A percentile compares a stretch with the other conserved stretches of the same genome.
phyloP scores from a whole-genome alignment of 2,888 invertebrate species.

The Macropis europaea region DNA sequence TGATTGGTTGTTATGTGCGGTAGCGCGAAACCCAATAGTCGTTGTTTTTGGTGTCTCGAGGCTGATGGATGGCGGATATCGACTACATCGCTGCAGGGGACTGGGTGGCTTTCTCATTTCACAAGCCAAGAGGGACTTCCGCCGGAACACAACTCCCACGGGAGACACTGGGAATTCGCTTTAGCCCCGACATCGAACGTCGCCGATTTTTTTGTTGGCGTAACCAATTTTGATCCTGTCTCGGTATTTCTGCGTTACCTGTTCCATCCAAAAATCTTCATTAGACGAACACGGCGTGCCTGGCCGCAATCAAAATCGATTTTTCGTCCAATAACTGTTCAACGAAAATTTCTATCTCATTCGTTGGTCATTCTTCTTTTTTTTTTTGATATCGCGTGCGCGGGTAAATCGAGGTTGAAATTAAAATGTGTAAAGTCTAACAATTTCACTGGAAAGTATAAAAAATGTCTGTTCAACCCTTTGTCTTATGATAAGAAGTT shows the following conservation, averaged over 20 bases:
- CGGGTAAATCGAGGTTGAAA: too few relatives aligned
- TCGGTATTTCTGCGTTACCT: conserved; percentile 1
- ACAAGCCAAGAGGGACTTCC: conserved; percentile 65
- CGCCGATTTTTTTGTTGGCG: conserved; percentile 47
- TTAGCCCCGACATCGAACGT: conserved; percentile 38
- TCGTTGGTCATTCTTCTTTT: too few relatives aligned
- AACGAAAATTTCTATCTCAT: too few relatives aligned
- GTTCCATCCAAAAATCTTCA: not conserved
- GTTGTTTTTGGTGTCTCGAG: conserved; percentile 58
- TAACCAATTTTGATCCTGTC: conserved; percentile 37
- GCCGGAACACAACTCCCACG: conserved; percentile 51
- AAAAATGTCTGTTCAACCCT: too few relatives aligned
- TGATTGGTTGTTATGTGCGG: conserved; percentile 56
- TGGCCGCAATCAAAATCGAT: too few relatives aligned
- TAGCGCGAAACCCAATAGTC: conserved; percentile 53
- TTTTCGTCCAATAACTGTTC: too few relatives aligned
- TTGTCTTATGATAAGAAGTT: too few relatives aligned
- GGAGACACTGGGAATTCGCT: conserved; percentile 55
- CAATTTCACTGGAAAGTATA: too few relatives aligned
- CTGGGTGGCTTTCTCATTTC: conserved; percentile 67
- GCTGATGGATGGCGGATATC: conserved; percentile 67
- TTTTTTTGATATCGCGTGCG: too few relatives aligned
- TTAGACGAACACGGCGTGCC: not conserved
- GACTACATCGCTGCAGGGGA: conserved; percentile 58
- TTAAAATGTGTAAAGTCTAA: too few relatives aligned